Percentiles rank a stretch among this genome's conserved stretches.
Conservation (phyloP, 2,797 vertebrate species). For the Catamblyrhynchus diadema region DNA sequence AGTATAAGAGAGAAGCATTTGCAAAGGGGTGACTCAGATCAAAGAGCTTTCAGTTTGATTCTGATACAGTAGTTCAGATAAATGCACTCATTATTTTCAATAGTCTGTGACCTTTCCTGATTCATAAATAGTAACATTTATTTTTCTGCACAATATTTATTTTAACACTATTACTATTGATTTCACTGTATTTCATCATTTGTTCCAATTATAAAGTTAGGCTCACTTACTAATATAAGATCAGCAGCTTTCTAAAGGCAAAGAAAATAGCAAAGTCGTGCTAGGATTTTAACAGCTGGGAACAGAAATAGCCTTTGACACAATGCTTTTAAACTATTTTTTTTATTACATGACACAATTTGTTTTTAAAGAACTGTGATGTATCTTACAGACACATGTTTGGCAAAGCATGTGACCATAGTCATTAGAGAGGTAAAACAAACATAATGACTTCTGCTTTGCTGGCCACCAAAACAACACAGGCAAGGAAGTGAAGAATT, state of each 20-base stretch:
- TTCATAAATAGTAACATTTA: constrained; percentile 57
- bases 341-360: constrained; percentile 39
- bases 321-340: constrained; percentile 13
- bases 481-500: constrained; percentile 9
- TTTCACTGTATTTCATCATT: constrained; percentile 40
- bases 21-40: constrained; percentile 41
- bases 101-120: constrained; percentile 40
- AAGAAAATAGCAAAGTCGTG: not conserved
- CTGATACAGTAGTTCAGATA: constrained; percentile 14
- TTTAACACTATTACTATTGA: constrained; percentile 13
- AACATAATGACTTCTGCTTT: constrained; percentile 25
- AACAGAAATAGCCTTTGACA: constrained; percentile 45
- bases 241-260: constrained; percentile 9
- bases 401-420: constrained; percentile 23
- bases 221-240: not conserved
- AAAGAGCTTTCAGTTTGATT: constrained; percentile 31
- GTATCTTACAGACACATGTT: constrained; percentile 5
- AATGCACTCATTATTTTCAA: constrained; percentile 37
- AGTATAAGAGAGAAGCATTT: not conserved
- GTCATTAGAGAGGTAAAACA: constrained; percentile 26
- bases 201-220: not conserved
- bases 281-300: constrained; percentile 2
- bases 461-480: not conserved
- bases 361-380: constrained; percentile 50
- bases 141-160: constrained; percentile 53